A percentile compares a stretch with the other conserved stretches of the same genome.
Conservation (phyloP, 2,113 vertebrate genomes). For the Phyllostomus hastatus region DNA sequence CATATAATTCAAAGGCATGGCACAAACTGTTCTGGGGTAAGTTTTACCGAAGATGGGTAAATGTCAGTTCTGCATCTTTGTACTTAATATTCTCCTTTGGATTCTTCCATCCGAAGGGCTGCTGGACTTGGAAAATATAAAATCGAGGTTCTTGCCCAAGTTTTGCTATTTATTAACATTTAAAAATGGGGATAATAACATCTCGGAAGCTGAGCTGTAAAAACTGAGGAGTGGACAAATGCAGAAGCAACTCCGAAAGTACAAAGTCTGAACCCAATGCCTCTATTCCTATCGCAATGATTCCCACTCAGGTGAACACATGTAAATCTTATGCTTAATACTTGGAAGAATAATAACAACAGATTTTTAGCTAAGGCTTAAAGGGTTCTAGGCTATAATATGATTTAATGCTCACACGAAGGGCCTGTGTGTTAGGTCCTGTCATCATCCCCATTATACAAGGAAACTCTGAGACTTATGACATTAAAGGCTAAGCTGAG, state of each 20-base stretch:
- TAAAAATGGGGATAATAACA: not conserved
- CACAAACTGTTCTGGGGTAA: not conserved
- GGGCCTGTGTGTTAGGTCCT: not conserved
- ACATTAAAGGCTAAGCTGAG: not conserved
- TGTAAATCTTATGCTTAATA: not conserved
- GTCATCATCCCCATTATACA: not conserved
- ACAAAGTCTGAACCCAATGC: not conserved
- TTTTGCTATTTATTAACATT: not conserved
- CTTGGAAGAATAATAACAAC: not conserved
- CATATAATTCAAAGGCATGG: slow-evolving; percentile 17
- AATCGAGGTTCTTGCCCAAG: not conserved
- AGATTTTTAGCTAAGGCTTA: not conserved
- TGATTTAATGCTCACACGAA: not conserved
- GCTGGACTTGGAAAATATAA: not conserved
- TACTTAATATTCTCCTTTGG: not conserved
- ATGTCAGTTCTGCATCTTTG: not conserved
- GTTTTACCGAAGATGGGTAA: not conserved
- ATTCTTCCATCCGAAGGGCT: not conserved
- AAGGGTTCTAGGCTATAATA: not conserved
- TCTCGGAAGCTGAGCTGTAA: not conserved
- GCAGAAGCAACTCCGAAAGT: not conserved
- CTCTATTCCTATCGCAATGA: not conserved
- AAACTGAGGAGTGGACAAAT: not conserved
- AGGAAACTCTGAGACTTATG: not conserved
- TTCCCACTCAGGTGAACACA: not conserved